Evolutionary conservation across 2,888 invertebrate species (phyloP).

Genomic region (Polia nebulosa): DNA sequence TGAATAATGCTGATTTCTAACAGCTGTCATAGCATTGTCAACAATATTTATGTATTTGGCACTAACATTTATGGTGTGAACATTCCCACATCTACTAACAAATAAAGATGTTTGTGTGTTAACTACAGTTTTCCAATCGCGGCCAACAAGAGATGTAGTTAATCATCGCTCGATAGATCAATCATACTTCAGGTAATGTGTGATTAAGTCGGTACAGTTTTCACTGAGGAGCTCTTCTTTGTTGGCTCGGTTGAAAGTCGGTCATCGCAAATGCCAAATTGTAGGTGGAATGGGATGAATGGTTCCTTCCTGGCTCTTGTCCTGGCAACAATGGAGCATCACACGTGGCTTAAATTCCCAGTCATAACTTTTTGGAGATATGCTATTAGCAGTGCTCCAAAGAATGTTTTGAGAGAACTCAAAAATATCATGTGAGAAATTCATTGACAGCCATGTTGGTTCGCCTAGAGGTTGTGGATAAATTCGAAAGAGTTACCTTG

Average conservation of each 20-base stretch:
- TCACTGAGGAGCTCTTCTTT: conserved; percentile 12
- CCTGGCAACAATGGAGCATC: too few relatives aligned
- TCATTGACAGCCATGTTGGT: too few relatives aligned
- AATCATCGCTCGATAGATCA: conserved; percentile 45
- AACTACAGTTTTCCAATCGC: conserved; percentile 43
- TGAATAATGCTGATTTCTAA: neutral
- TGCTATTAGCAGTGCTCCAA: too few relatives aligned
- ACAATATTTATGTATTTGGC: conserved; percentile 20
- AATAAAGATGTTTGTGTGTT: conserved; percentile 32
- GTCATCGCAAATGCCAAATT: neutral
- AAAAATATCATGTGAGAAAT: too few relatives aligned
- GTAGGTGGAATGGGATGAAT: neutral
- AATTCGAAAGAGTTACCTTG: too few relatives aligned
- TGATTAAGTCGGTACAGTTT: conserved; percentile 30
- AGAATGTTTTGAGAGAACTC: too few relatives aligned
- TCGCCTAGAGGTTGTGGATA: too few relatives aligned
- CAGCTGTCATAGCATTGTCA: conserved; percentile 5
- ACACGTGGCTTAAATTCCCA: too few relatives aligned
- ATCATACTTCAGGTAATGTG: conserved; percentile 43
- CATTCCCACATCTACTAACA: conserved; percentile 26
- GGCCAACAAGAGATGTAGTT: conserved; percentile 20
- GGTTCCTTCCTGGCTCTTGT: neutral
- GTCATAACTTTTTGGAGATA: too few relatives aligned
- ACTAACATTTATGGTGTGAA: conserved; percentile 39
- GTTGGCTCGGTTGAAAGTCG: conserved; percentile 22